Percentiles rank a stretch among this genome's conserved stretches.
Conservation (phyloP, 2,888 invertebrate genomes). For the Xylophagus ater region DNA sequence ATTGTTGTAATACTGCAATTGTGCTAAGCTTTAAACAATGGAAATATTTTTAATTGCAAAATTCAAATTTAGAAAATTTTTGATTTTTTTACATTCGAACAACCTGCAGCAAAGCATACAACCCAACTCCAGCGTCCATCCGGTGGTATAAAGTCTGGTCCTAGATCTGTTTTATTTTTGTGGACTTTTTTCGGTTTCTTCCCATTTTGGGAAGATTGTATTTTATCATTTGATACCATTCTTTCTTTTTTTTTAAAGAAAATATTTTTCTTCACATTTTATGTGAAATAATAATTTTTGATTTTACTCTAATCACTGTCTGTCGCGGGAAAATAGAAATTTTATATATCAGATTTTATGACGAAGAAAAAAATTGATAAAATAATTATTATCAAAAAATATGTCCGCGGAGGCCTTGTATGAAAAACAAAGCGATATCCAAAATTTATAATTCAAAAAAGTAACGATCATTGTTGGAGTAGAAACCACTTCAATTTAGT, state of each 20-base stretch:
- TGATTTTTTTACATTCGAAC: conserved; percentile 53
- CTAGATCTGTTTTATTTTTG: conserved; percentile 34
- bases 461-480: too few relatives aligned
- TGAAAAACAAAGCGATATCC: too few relatives aligned
- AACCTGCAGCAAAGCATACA: conserved; percentile 56
- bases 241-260: conserved; percentile 2
- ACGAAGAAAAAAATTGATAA: too few relatives aligned
- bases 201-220: conserved; percentile 1
- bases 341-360: too few relatives aligned
- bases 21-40: conserved; percentile 49
- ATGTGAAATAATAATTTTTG: neutral
- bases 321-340: too few relatives aligned
- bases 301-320: conserved; percentile 8
- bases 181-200: conserved; percentile 41
- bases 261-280: neutral
- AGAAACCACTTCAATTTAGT: too few relatives aligned
- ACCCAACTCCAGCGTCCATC: conserved; percentile 70
- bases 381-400: too few relatives aligned
- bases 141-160: conserved; percentile 51
- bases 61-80: too few relatives aligned
- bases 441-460: too few relatives aligned
- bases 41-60: too few relatives aligned
- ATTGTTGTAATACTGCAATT: conserved; percentile 57
- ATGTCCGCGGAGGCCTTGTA: too few relatives aligned
- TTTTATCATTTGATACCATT: conserved; percentile 3